These are phyloP conservation scores for Acomys russatus DNA, from an alignment of 2,797 vertebrate species.

Conservation along the genomic window DNA sequence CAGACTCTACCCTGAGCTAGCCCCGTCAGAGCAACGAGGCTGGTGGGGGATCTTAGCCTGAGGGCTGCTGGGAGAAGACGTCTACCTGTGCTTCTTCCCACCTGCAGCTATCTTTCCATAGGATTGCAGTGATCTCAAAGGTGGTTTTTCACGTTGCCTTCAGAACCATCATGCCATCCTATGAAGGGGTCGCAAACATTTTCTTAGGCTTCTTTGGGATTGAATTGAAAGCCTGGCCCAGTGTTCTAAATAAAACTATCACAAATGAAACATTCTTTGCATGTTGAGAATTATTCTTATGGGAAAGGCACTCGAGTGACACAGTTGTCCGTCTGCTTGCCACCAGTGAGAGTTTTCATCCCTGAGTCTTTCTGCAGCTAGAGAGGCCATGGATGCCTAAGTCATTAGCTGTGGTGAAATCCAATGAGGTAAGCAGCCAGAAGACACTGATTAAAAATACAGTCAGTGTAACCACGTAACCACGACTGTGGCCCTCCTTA, in stretches of 20 bases:
- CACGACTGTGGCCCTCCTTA: fast-evolving
- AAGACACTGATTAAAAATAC: background rate
- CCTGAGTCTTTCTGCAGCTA: background rate
- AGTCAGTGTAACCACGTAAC: background rate
- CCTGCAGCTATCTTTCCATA: background rate
- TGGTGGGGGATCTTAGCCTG: background rate
- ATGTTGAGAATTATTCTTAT: background rate
- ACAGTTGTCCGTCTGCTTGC: background rate
- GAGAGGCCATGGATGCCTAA: background rate
- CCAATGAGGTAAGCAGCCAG: background rate
- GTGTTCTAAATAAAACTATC: background rate
- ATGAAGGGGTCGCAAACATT: conserved; percentile 10
- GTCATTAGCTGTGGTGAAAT: background rate
- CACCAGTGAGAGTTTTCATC: background rate
- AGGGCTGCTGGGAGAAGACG: background rate
- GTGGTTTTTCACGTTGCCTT: background rate
- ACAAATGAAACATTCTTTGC: background rate
- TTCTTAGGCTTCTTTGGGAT: background rate
- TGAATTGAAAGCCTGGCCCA: background rate
- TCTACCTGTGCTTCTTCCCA: background rate
- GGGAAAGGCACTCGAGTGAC: background rate
- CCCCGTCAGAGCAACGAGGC: background rate
- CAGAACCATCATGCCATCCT: background rate
- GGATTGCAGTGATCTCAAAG: background rate
- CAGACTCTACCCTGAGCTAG: background rate